A percentile compares a stretch with the other conserved stretches of the same genome.
Conservation (phyloP, 2,797 vertebrate species). For the Nothura maculosa region DNA sequence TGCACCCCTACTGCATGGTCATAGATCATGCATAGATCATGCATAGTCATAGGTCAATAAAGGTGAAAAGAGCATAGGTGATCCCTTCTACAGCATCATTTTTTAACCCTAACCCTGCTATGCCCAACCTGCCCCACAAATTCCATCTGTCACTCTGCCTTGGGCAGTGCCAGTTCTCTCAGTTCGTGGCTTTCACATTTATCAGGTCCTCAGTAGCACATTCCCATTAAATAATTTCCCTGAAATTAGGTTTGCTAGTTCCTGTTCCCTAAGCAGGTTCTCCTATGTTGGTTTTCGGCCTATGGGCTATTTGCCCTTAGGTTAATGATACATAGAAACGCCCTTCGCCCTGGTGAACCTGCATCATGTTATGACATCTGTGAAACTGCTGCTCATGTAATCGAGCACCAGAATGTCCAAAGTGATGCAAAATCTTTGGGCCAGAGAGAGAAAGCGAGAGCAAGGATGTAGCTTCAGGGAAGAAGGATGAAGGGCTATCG, state of each 20-base stretch:
- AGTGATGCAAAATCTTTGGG: background rate
- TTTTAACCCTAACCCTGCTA: background rate
- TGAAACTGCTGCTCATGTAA: background rate
- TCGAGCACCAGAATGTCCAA: background rate
- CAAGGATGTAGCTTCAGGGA: background rate
- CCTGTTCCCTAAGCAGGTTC: background rate
- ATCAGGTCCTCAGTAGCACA: background rate
- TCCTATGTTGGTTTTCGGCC: background rate
- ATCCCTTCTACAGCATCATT: background rate
- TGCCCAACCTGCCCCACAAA: background rate
- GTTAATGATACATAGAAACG: background rate
- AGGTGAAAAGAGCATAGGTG: background rate
- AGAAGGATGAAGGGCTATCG: background rate
- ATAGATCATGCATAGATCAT: background rate
- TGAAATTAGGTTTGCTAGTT: background rate
- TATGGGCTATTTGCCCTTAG: background rate
- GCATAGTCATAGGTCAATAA: background rate
- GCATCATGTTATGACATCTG: background rate
- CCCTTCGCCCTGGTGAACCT: background rate
- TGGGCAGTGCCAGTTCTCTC: background rate
- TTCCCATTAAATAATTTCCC: background rate
- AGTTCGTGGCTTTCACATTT: background rate
- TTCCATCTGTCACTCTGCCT: background rate
- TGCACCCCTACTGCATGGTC: background rate
- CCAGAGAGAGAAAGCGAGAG: background rate